These are phyloP conservation scores for Montipora capitata DNA, from an alignment of 92 coral and sea anemone genomes.

Conservation along the genomic window DNA sequence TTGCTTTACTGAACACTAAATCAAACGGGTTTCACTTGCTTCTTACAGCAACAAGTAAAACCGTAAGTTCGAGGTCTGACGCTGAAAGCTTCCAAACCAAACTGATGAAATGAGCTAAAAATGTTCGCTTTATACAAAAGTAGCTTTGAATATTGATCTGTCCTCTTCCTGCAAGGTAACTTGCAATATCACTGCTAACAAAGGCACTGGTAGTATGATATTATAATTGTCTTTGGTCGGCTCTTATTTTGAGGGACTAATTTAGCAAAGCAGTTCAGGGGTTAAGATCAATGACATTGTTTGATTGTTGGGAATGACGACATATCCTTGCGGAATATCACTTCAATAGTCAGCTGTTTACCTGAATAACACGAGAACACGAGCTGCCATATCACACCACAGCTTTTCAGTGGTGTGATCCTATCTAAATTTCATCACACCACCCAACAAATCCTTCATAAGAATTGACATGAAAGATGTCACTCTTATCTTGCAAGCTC, in stretches of 20 bases:
- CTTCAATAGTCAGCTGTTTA: conserved; percentile 24
- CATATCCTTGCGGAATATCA: conserved; percentile 13
- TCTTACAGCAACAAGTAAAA: neutral
- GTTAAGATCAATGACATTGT: conserved; percentile 16
- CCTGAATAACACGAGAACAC: neutral
- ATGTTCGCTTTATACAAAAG: neutral
- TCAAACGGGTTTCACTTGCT: no score
- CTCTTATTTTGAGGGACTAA: conserved; percentile 9
- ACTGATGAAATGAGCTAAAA: neutral
- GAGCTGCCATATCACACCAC: neutral
- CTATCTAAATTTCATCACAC: no score
- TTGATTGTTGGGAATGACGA: conserved; percentile 33
- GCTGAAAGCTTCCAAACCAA: neutral
- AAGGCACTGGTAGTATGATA: no score
- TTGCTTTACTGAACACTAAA: no score
- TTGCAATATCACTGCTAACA: neutral
- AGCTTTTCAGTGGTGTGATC: neutral
- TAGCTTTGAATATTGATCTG: neutral
- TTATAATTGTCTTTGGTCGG: neutral
- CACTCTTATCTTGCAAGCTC: no score
- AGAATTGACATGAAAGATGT: no score
- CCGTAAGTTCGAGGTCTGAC: neutral
- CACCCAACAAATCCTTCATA: no score
- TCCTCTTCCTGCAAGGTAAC: neutral
- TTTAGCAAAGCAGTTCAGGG: conserved; percentile 17